These are phyloP conservation scores for Elysia chlorotica DNA, from an alignment of 1,140 invertebrate genomes.

Conservation along the genomic window DNA sequence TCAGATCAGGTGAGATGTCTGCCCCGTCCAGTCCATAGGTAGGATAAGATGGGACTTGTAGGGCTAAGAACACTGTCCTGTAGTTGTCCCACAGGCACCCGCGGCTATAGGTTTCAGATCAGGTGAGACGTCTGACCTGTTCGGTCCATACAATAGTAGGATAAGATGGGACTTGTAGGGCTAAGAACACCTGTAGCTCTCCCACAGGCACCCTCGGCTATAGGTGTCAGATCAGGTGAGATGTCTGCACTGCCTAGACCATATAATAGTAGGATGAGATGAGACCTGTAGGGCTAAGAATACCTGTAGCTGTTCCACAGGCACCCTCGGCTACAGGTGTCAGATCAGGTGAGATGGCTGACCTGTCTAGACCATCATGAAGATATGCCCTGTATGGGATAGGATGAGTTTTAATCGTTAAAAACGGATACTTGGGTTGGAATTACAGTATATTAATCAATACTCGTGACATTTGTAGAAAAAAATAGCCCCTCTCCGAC, in stretches of 20 bases:
- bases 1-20: too few species aligned
- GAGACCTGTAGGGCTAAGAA: background rate
- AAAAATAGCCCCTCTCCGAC: too few species aligned
- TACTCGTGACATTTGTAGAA: too few species aligned
- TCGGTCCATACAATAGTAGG: background rate
- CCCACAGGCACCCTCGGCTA: background rate
- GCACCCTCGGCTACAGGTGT: constrained; percentile 21
- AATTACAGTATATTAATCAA: too few species aligned
- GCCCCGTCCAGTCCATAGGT: too few species aligned
- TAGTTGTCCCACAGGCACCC: constrained; percentile 28
- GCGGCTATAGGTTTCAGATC: constrained; percentile 27
- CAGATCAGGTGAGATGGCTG: too few species aligned
- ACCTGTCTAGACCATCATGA: too few species aligned
- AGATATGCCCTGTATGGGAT: too few species aligned
- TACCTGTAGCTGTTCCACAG: background rate
- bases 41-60: constrained; percentile 33
- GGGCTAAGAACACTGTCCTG: constrained; percentile 30
- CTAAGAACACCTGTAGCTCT: background rate
- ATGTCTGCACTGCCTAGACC: background rate
- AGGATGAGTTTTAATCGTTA: too few species aligned
- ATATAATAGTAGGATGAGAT: background rate
- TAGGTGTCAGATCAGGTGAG: background rate
- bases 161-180: background rate
- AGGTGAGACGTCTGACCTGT: constrained; percentile 17
- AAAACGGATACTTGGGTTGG: too few species aligned